Conservation (phyloP, 2,888 invertebrate genomes). For the Eristalis tenax region DNA sequence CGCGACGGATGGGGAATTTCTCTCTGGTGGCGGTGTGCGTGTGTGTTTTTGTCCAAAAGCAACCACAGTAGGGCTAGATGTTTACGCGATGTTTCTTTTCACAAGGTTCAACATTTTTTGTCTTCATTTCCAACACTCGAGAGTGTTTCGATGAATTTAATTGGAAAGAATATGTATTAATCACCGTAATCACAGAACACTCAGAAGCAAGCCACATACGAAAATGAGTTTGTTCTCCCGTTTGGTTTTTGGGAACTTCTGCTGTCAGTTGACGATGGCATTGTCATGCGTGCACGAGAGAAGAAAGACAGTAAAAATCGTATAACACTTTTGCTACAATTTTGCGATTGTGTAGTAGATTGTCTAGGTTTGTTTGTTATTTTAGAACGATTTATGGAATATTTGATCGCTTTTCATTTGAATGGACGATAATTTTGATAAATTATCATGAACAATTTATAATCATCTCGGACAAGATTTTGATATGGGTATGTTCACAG, state of each 20-base stretch:
- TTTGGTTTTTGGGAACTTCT: constrained; percentile 38
- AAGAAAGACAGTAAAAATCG: not conserved
- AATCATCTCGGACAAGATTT: too few relatives aligned
- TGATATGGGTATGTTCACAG: too few relatives aligned
- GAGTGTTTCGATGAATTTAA: not conserved
- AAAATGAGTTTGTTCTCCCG: constrained; percentile 64
- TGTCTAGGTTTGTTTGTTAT: constrained; percentile 33
- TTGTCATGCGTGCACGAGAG: constrained; percentile 60
- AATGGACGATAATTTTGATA: too few relatives aligned
- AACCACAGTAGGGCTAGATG: not conserved
- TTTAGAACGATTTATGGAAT: not conserved
- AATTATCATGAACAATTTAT: too few relatives aligned
- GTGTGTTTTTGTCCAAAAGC: constrained; percentile 25
- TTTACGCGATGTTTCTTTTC: constrained; percentile 34
- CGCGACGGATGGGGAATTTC: constrained; percentile 43
- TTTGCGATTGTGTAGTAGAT: constrained; percentile 33
- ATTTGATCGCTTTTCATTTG: too few relatives aligned
- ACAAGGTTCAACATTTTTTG: constrained; percentile 34
- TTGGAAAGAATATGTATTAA: constrained; percentile 46
- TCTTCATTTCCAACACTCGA: constrained; percentile 1
- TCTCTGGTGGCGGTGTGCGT: constrained; percentile 24
- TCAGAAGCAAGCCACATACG: constrained; percentile 67
- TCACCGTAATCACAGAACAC: constrained; percentile 67
- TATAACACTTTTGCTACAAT: constrained; percentile 45
- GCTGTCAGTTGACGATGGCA: constrained; percentile 60